Percentiles rank a stretch among this genome's conserved stretches.
Evolutionary conservation across 1,140 invertebrate species (phyloP).

Genomic region (Drosophila willistoni): DNA sequence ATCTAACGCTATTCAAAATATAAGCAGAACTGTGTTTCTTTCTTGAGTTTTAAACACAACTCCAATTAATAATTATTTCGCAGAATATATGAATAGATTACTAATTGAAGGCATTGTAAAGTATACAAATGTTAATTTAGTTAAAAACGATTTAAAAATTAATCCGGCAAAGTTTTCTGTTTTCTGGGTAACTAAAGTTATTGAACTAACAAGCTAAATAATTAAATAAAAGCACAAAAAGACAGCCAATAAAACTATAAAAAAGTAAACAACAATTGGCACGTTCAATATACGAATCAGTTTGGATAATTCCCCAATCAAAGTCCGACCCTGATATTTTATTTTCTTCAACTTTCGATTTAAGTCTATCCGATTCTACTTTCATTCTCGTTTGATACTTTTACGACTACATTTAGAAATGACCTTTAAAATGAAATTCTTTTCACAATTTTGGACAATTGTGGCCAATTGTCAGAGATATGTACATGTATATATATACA

Average conservation of each 20-base stretch:
- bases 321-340: neutral
- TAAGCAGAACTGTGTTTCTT: too few relatives aligned
- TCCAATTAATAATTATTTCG: too few relatives aligned
- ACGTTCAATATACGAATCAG: neutral
- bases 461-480: neutral
- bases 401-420: slow-evolving; percentile 4
- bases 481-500: neutral
- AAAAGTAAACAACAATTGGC: neutral
- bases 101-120: too few relatives aligned
- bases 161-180: too few relatives aligned
- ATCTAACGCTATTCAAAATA: too few relatives aligned
- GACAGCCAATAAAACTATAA: too few relatives aligned
- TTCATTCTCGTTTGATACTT: neutral
- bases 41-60: too few relatives aligned
- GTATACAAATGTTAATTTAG: too few relatives aligned
- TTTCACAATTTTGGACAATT: neutral
- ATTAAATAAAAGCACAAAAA: neutral
- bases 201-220: neutral
- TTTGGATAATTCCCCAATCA: neutral
- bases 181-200: too few relatives aligned
- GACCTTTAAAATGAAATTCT: slow-evolving; percentile 7
- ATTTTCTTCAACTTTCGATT: neutral
- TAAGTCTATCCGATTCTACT: neutral
- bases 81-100: too few relatives aligned
- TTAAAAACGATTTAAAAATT: too few relatives aligned